Conservation (phyloP, 2,797 vertebrate species). For the Pangasius larnaudii region DNA sequence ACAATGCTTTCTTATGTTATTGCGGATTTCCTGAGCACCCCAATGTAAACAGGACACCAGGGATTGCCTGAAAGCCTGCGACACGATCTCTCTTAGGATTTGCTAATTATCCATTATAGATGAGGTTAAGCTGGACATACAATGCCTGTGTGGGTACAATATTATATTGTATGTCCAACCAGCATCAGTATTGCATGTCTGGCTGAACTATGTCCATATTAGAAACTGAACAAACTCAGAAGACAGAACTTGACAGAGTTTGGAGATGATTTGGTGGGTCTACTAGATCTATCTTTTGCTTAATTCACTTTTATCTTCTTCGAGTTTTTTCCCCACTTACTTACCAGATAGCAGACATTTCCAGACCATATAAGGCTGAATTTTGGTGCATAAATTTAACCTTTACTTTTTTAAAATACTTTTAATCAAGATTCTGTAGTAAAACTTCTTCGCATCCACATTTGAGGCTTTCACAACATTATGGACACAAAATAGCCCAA, state of each 20-base stretch:
- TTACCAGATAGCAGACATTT: background rate
- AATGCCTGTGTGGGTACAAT: background rate
- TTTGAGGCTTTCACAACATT: background rate
- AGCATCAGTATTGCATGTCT: background rate
- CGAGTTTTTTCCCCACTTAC: background rate
- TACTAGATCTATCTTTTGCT: background rate
- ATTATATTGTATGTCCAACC: background rate
- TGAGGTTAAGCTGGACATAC: slow-evolving; percentile 21
- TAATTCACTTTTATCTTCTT: background rate
- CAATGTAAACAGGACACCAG: background rate
- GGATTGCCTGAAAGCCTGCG: background rate
- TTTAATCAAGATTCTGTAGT: background rate
- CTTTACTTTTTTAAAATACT: background rate
- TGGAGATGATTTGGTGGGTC: background rate
- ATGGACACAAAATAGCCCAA: background rate
- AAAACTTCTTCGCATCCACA: background rate
- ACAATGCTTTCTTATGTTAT: background rate
- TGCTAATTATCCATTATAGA: background rate
- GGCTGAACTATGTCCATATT: background rate
- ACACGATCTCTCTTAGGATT: background rate
- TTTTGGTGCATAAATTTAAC: background rate
- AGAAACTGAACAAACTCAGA: background rate
- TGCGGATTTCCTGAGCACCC: background rate
- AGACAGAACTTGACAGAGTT: background rate
- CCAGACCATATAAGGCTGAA: background rate